phyloP scores from a whole-genome alignment of 1,140 invertebrate genomes.

The Drosophila cardini region DNA sequence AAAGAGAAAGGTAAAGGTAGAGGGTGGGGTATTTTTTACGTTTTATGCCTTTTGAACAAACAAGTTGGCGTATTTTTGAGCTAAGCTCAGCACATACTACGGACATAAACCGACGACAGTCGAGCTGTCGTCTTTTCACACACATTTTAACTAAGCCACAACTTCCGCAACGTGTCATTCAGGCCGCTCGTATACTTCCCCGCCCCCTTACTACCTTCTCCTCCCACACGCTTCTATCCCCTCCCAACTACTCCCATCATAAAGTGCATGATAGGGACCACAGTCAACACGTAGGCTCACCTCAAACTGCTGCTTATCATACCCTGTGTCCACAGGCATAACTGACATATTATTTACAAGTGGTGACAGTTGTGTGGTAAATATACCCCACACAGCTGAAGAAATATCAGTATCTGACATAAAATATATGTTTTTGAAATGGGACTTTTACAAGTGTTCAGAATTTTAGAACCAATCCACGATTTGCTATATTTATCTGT shows the following conservation, averaged over 20 bases:
- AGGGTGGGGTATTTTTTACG: slow-evolving; percentile 61
- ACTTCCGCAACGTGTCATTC: slow-evolving; percentile 80
- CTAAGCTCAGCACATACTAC: slow-evolving; percentile 52
- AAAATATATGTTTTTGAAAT: not conserved
- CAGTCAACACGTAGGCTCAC: slow-evolving; percentile 8
- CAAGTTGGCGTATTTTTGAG: slow-evolving; percentile 80
- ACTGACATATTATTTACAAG: not conserved
- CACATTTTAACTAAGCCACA: slow-evolving; percentile 71
- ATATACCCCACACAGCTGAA: not conserved
- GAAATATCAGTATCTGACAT: too few species aligned
- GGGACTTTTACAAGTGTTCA: too few species aligned
- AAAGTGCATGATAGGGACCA: slow-evolving; percentile 15
- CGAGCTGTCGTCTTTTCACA: slow-evolving; percentile 47
- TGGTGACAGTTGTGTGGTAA: not conserved
- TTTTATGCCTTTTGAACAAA: slow-evolving; percentile 81
- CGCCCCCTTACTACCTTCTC: not conserved
- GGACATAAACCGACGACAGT: slow-evolving; percentile 61
- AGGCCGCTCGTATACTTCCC: slow-evolving; percentile 55
- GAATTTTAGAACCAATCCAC: too few species aligned
- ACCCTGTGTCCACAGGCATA: not conserved
- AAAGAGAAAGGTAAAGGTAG: not conserved
- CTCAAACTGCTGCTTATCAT: slow-evolving; percentile 25
- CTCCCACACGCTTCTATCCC: not conserved
- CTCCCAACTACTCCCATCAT: not conserved
- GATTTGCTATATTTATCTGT: too few species aligned